Conservation (phyloP, 2,113 vertebrate species). For the Paraplagusia blochii region DNA sequence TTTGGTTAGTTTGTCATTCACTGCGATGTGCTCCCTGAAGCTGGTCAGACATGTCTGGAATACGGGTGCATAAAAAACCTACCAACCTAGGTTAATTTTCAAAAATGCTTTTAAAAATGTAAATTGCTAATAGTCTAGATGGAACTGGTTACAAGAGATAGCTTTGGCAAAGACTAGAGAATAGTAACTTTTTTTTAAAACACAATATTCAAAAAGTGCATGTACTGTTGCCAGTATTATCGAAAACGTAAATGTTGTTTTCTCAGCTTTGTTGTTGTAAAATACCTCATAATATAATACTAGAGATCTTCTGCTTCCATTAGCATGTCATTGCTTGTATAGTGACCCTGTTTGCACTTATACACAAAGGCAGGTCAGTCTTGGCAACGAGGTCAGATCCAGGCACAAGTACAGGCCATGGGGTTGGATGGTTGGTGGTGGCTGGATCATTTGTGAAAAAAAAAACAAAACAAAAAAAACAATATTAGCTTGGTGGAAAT, state of each 20-base stretch:
- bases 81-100: no score
- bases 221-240: no score
- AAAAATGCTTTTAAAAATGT: no score
- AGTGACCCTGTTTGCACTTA: slow-evolving; percentile 37
- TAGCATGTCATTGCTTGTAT: slow-evolving; percentile 48
- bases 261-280: neutral
- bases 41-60: no score
- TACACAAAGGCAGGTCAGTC: slow-evolving; percentile 46
- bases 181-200: no score
- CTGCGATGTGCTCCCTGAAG: no score
- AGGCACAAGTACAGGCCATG: slow-evolving; percentile 43
- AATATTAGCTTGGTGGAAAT: slow-evolving; percentile 57
- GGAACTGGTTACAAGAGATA: no score
- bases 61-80: no score
- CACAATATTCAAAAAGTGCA: no score
- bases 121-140: no score
- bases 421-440: slow-evolving; percentile 35
- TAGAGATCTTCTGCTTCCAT: slow-evolving; percentile 42
- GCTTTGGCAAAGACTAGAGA: no score
- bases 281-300: slow-evolving; percentile 34
- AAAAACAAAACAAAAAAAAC: slow-evolving; percentile 49
- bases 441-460: slow-evolving; percentile 43
- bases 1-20: no score
- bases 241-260: neutral
- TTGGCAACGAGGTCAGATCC: slow-evolving; percentile 55